Percentiles rank a stretch among this genome's conserved stretches.
phyloP scores from a whole-genome alignment of 2,113 vertebrate genomes.

The Bolborhynchus lineola region DNA sequence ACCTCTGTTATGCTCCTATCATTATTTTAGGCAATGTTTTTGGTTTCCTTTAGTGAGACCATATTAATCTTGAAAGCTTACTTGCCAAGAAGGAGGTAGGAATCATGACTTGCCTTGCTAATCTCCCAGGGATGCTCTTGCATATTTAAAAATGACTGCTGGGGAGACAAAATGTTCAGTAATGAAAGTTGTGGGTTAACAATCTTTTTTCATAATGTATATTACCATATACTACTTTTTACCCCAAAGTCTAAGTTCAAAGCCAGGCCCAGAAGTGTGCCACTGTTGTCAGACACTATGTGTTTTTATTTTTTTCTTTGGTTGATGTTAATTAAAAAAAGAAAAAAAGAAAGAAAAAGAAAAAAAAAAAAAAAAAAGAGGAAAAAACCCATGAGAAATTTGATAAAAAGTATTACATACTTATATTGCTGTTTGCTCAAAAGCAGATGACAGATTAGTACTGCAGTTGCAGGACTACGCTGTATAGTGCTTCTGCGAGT shows the following conservation, averaged over 20 bases:
- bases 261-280: background rate
- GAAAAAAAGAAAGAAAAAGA: too few relatives aligned
- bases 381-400: rapidly evolving
- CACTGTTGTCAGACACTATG: background rate
- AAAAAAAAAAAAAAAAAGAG: too few relatives aligned
- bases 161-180: background rate
- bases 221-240: background rate
- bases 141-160: background rate
- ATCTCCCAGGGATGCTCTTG: background rate
- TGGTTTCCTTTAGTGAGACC: background rate
- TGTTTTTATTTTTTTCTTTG: background rate
- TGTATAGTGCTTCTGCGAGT: background rate
- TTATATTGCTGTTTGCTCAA: background rate
- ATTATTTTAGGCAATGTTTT: background rate
- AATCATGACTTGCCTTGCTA: background rate
- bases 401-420: background rate
- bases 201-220: background rate
- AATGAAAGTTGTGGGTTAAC: background rate
- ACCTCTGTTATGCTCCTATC: background rate
- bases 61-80: background rate
- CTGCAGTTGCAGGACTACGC: background rate
- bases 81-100: background rate
- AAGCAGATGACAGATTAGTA: background rate
- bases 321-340: background rate
- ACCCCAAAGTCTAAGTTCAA: background rate